phyloP scores from a whole-genome alignment of 2,888 invertebrate genomes.

The Podabrus alpinus region DNA sequence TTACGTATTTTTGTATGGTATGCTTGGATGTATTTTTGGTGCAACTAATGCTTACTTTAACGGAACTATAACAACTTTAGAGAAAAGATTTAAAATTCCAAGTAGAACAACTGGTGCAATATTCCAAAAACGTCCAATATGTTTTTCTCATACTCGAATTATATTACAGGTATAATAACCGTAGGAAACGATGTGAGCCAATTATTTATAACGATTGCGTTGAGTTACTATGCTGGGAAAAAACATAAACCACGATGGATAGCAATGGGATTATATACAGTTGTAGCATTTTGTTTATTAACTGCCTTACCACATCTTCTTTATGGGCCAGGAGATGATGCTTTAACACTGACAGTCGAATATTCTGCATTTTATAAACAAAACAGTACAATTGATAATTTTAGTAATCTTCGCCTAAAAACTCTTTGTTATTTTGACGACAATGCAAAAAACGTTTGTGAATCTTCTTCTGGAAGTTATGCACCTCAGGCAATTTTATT shows the following conservation, averaged over 20 bases:
- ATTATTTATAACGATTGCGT: slow-evolving; percentile 66
- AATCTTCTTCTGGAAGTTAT: slow-evolving; percentile 58
- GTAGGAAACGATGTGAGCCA: slow-evolving; percentile 77
- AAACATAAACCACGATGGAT: slow-evolving; percentile 77
- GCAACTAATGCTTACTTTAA: slow-evolving; percentile 74
- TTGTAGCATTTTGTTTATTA: slow-evolving; percentile 68
- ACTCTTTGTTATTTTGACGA: slow-evolving; percentile 57
- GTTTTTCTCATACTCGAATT: background rate
- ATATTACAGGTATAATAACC: slow-evolving; percentile 64
- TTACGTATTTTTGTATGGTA: slow-evolving; percentile 66
- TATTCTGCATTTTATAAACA: slow-evolving; percentile 57
- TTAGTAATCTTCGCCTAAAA: slow-evolving; percentile 60
- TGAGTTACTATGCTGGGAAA: slow-evolving; percentile 72
- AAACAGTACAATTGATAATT: slow-evolving; percentile 55
- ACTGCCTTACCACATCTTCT: slow-evolving; percentile 71
- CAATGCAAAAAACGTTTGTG: slow-evolving; percentile 45
- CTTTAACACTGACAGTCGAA: slow-evolving; percentile 64
- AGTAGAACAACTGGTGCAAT: slow-evolving; percentile 67
- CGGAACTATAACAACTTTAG: slow-evolving; percentile 74
- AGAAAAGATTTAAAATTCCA: slow-evolving; percentile 74
- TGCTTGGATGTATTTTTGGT: slow-evolving; percentile 70
- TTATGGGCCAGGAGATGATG: slow-evolving; percentile 71
- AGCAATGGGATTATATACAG: slow-evolving; percentile 63
- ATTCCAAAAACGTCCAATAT: background rate
- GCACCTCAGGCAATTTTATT: slow-evolving; percentile 67